Percentiles rank a stretch among this genome's conserved stretches.
Evolutionary conservation across 64 coral and sea anemone genomes (phyloP).

Genomic region (Acropora yongei): DNA sequence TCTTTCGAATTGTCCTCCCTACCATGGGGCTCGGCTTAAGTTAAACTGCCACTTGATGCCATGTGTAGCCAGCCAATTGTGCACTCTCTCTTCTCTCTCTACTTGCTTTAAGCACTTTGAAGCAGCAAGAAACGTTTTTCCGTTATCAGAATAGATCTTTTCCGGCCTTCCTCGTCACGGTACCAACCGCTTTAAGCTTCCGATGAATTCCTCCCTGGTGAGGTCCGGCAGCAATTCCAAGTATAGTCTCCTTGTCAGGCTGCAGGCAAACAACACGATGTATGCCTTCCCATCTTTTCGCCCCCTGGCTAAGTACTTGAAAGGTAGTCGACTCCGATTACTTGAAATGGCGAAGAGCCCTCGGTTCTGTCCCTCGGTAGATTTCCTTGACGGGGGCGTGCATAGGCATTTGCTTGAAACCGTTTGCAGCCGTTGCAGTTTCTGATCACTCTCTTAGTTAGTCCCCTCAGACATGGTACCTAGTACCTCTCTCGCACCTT

Average conservation of each 20-base stretch:
- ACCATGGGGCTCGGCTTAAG: conserved; percentile 1
- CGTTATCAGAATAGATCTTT: conserved; percentile 32
- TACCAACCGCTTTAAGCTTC: background rate
- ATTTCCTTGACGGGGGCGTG: background rate
- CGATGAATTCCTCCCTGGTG: background rate
- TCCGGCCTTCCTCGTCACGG: background rate
- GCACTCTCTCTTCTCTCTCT: background rate
- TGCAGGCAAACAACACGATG: conserved; percentile 35
- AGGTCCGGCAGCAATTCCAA: background rate
- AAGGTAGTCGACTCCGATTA: background rate
- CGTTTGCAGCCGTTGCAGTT: conserved; percentile 28
- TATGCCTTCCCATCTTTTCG: conserved; percentile 34
- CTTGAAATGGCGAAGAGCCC: no score
- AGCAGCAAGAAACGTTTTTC: background rate
- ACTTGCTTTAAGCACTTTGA: background rate
- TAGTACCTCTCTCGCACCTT: conserved; percentile 16
- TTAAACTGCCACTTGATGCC: background rate
- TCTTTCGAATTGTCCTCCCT: conserved; percentile 45
- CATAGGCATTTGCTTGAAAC: background rate
- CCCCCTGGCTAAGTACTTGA: background rate
- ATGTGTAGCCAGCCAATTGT: background rate
- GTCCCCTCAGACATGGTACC: conserved; percentile 17
- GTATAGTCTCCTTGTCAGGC: conserved; percentile 22
- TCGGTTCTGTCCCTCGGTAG: background rate
- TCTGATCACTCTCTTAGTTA: conserved; percentile 1